A percentile compares a stretch with the other conserved stretches of the same genome.
These are phyloP conservation scores for Drosophila rhopaloa DNA, from an alignment of 1,140 invertebrate species.

Conservation along the genomic window DNA sequence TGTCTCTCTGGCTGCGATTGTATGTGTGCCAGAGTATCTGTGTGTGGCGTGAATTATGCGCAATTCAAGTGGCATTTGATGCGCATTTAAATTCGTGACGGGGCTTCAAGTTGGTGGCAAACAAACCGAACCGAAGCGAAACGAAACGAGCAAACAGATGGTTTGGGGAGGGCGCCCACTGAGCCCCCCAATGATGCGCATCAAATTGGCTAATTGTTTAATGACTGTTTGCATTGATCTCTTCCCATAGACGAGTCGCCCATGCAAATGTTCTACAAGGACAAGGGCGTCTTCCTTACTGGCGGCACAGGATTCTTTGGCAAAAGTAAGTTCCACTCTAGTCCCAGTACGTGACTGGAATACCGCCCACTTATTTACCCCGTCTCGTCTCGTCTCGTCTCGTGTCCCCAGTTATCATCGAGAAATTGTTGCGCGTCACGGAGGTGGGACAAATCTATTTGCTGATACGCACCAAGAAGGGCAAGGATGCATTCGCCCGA, in stretches of 20 bases:
- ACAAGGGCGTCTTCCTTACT: constrained; percentile 88
- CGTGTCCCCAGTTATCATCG: constrained; percentile 87
- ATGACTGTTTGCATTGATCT: constrained; percentile 82
- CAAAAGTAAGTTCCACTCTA: constrained; percentile 85
- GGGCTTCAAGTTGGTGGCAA: constrained; percentile 75
- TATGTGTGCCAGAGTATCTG: constrained; percentile 11
- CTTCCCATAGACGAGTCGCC: constrained; percentile 81
- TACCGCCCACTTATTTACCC: constrained; percentile 29
- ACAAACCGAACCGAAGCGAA: constrained; percentile 47
- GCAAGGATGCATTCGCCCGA: constrained; percentile 88
- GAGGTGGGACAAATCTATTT: constrained; percentile 91
- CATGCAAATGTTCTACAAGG: constrained; percentile 87
- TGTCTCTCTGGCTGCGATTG: constrained; percentile 10
- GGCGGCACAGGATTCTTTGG: constrained; percentile 92
- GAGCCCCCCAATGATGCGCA: constrained; percentile 72
- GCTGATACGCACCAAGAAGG: constrained; percentile 91
- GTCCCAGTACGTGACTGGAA: constrained; percentile 74
- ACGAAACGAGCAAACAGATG: constrained; percentile 19
- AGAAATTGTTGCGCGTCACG: constrained; percentile 93
- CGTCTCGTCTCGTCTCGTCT: background rate
- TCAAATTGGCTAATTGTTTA: constrained; percentile 81
- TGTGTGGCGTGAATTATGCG: constrained; percentile 76
- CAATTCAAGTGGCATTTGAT: constrained; percentile 77
- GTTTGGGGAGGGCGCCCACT: background rate
- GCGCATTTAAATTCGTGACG: constrained; percentile 79